These are phyloP conservation scores for Drosophila vallismaia DNA, from an alignment of 2,888 invertebrate species.

Conservation along the genomic window DNA sequence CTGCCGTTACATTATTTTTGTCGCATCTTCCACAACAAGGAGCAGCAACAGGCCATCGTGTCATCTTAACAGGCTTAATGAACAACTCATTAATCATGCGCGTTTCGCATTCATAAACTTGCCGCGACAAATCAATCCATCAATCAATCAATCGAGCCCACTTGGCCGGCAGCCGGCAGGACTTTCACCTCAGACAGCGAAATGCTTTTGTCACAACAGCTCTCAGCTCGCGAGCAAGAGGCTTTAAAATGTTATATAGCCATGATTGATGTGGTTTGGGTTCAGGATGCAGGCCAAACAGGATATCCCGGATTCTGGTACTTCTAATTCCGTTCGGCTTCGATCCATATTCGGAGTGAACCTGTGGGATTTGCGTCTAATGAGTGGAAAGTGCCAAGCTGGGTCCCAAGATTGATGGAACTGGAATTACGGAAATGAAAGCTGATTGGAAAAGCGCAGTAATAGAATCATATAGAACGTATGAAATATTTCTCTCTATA, in stretches of 20 bases:
- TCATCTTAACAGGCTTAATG: conserved; percentile 79
- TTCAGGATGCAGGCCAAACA: conserved; percentile 25
- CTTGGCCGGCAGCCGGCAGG: conserved; percentile 57
- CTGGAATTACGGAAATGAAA: conserved; percentile 15
- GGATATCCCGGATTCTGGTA: conserved; percentile 22
- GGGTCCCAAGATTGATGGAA: conserved; percentile 37
- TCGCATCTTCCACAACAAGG: conserved; percentile 27
- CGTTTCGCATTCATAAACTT: conserved; percentile 71
- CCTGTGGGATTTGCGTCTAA: conserved; percentile 54
- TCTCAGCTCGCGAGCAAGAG: conserved; percentile 38
- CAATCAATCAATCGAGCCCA: conserved; percentile 68
- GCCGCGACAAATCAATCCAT: conserved; percentile 71
- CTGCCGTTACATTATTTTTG: conserved; percentile 50
- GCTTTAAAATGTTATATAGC: conserved; percentile 60
- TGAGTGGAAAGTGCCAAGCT: conserved; percentile 34
- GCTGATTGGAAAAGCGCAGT: conserved; percentile 12
- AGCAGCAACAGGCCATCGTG: conserved; percentile 65
- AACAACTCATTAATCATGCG: conserved; percentile 78
- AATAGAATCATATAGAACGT: not conserved
- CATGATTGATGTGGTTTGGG: conserved; percentile 64
- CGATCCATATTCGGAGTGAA: conserved; percentile 11
- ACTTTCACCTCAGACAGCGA: conserved; percentile 53
- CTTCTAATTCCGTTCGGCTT: conserved; percentile 29
- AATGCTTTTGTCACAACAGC: conserved; percentile 72
- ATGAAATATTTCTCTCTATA: not conserved